Base-by-base conservation (phyloP, 2,888 invertebrate species). In the Cheilosia soror region DNA sequence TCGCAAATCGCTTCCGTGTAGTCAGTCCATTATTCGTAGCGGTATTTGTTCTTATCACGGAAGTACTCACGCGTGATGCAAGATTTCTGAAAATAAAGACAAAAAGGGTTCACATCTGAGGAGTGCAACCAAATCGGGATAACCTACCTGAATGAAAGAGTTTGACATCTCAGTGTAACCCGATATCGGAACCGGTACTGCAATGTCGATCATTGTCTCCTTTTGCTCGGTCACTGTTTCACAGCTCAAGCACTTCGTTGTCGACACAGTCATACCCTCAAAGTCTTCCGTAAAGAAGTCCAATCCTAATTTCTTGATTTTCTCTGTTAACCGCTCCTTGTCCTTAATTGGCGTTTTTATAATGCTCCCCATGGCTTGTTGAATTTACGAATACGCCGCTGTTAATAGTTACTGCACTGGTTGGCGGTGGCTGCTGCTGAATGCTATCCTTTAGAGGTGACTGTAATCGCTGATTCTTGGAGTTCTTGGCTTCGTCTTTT, bases 231-330 rank as follows among this genome's bases (percentile, higher is more conserved):
- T 96, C 65, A 96, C 95, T 73, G 95, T 95, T 92, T 98, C 98
- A 91, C 98, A 98, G 91, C 98, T 97, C 75, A 97, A 93, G 90
- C 98, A 98, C 90, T 95, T 96, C 11, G 98, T 98, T 77, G 96
- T 94, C 71, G 97, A 94, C 68, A 97, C 94, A 89, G 96, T 96
- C 31, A 96, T 95, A n/a, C 97, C 97, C 93, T 97, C 96, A 90
- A 97, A 97, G 90, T 97, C 96, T 89, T 96, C 96, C 11, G 95
- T 95, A 2, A 96, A 95, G 89, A 96, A 96, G 92, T 96, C 95
- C 92, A 95, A 94, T 1, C 95, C 95, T 0, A 94, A 93, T 78
- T 93, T 92, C 81, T 89, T 90, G 69, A 91, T 92, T 88, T 91
- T 92, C 81, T 90, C 91, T 84, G 93, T 88, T 86, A 92, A 42